A percentile compares a stretch with the other conserved stretches of the same genome.
These are phyloP conservation scores for Cephus sareptanus DNA, from an alignment of 2,888 invertebrate genomes.

Conservation along the genomic window DNA sequence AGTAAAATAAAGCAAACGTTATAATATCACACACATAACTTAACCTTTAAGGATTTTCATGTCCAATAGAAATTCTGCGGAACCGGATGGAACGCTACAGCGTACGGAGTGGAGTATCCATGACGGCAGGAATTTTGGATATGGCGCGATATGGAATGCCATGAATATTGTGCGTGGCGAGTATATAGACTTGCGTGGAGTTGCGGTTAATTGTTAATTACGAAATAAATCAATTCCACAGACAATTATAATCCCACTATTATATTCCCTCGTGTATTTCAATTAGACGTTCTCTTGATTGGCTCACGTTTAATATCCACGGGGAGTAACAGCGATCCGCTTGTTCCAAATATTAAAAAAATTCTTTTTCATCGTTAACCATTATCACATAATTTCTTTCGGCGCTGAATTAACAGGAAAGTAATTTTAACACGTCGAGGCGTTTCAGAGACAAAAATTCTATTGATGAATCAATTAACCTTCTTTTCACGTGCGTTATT, in stretches of 20 bases:
- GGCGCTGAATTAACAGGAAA: not conserved
- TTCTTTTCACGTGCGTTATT: not conserved
- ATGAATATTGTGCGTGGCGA: not conserved
- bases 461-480: not conserved
- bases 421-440: not conserved
- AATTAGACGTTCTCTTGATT: not conserved
- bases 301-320: not conserved
- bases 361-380: too few relatives aligned
- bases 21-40: not conserved
- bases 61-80: not conserved
- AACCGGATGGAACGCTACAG: not conserved
- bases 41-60: not conserved
- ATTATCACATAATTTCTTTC: not conserved
- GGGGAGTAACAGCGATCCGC: not conserved
- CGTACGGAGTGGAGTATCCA: not conserved
- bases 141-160: not conserved
- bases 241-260: constrained; percentile 44
- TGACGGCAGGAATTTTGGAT: not conserved
- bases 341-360: not conserved
- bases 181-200: not conserved
- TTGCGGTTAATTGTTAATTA: constrained; percentile 49
- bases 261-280: not conserved
- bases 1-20: not conserved
- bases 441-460: not conserved
- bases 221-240: constrained; percentile 50